Evolutionary conservation across 2,888 invertebrate genomes (phyloP).

Genomic region (Spisula solida): DNA sequence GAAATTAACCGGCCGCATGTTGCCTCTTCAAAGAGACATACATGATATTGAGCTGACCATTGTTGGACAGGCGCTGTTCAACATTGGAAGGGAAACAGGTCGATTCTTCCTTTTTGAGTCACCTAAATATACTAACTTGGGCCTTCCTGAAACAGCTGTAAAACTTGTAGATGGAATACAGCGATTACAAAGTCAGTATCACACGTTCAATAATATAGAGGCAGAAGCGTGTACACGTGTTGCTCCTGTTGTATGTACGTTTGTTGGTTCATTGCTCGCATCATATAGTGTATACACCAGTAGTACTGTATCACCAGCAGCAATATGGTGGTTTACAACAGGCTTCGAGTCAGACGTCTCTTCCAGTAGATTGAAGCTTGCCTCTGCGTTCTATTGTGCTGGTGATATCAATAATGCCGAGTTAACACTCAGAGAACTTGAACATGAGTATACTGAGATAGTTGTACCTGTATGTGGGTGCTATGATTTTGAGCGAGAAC

Average conservation of each 20-base stretch:
- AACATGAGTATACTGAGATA: background rate
- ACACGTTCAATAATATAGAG: background rate
- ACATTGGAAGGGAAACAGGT: too few relatives aligned
- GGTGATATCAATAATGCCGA: background rate
- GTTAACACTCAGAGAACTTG: background rate
- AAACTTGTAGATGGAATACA: background rate
- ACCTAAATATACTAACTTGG: background rate
- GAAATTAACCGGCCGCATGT: background rate
- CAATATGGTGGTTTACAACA: conserved; percentile 8
- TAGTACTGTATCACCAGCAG: conserved; percentile 13
- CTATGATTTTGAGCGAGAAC: background rate
- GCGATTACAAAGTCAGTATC: background rate
- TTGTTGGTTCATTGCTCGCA: conserved; percentile 4
- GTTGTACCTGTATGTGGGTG: background rate
- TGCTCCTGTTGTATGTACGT: background rate
- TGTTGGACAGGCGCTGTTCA: too few relatives aligned
- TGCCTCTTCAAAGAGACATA: background rate
- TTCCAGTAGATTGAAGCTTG: conserved; percentile 25
- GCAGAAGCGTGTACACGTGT: background rate
- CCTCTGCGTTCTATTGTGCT: background rate
- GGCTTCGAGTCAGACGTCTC: conserved; percentile 21
- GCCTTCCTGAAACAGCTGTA: background rate
- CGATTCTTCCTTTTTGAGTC: too few relatives aligned
- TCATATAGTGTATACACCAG: background rate
- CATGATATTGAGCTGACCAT: background rate